A percentile compares a stretch with the other conserved stretches of the same genome.
Evolutionary conservation across 2,113 vertebrate species (phyloP).

Genomic region (Rhizomys pruinosus): DNA sequence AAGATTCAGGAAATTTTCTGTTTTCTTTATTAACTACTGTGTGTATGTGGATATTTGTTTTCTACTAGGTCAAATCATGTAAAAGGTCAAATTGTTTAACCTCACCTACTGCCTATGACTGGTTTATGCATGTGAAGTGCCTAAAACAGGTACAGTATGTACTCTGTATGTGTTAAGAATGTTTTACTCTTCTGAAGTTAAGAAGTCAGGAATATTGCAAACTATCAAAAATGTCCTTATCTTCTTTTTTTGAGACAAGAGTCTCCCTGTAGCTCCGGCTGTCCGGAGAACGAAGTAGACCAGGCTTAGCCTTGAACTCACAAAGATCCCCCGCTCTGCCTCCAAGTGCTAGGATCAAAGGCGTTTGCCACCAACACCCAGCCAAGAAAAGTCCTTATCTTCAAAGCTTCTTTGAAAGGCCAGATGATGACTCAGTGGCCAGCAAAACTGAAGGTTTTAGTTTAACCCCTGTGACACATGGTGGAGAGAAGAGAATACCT

Average conservation of each 20-base stretch:
- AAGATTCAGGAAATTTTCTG: neutral
- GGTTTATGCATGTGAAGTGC: neutral
- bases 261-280: too few relatives aligned
- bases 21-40: neutral
- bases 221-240: slow-evolving; percentile 19
- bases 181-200: slow-evolving; percentile 33
- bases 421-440: neutral
- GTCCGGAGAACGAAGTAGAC: neutral
- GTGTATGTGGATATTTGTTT: neutral
- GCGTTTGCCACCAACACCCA: too few relatives aligned
- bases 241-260: neutral
- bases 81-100: slow-evolving; percentile 37
- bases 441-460: neutral
- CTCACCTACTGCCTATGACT: neutral
- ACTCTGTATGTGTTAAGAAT: neutral
- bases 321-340: too few relatives aligned
- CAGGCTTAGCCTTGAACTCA: too few relatives aligned
- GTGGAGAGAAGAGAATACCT: neutral
- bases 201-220: neutral
- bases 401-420: neutral
- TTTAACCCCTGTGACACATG: neutral
- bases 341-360: too few relatives aligned
- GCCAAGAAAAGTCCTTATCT: neutral
- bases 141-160: neutral
- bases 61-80: too few relatives aligned